Evolutionary conservation across 2,113 vertebrate species (phyloP).

Genomic region (Apteryx mantelli): DNA sequence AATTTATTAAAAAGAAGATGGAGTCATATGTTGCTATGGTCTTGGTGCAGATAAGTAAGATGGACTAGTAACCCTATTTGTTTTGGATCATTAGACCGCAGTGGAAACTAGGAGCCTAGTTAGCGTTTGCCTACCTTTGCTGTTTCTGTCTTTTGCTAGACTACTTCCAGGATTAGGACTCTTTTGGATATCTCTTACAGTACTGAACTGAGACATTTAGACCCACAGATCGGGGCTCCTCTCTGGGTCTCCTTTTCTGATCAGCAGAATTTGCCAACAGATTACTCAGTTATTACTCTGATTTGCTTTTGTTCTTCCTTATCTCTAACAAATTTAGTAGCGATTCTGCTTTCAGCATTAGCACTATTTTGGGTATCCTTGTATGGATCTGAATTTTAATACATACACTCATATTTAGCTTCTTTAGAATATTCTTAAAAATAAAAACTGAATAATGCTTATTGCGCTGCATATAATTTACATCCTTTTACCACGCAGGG

Average conservation of each 20-base stretch:
- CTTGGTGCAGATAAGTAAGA: neutral
- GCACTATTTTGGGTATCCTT: rapidly evolving
- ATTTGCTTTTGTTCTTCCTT: neutral
- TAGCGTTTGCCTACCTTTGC: neutral
- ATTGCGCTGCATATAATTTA: neutral
- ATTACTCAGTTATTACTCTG: neutral
- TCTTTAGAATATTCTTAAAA: neutral
- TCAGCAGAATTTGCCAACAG: neutral
- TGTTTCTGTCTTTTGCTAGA: neutral
- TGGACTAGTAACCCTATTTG: neutral
- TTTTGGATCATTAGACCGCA: neutral
- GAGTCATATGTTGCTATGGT: neutral
- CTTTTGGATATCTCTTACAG: neutral
- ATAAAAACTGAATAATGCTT: neutral
- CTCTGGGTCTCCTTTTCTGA: neutral
- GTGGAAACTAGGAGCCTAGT: neutral
- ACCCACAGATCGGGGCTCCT: rapidly evolving
- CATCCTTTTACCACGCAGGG: neutral
- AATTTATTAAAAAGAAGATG: neutral
- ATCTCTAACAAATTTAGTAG: neutral
- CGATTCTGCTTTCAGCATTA: neutral
- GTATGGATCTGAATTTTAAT: neutral
- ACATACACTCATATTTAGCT: neutral
- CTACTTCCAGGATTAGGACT: rapidly evolving
- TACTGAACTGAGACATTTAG: neutral